Percentiles rank a stretch among this genome's conserved stretches.
Conservation (phyloP, 2,797 vertebrate species). For the Salmo trutta region DNA sequence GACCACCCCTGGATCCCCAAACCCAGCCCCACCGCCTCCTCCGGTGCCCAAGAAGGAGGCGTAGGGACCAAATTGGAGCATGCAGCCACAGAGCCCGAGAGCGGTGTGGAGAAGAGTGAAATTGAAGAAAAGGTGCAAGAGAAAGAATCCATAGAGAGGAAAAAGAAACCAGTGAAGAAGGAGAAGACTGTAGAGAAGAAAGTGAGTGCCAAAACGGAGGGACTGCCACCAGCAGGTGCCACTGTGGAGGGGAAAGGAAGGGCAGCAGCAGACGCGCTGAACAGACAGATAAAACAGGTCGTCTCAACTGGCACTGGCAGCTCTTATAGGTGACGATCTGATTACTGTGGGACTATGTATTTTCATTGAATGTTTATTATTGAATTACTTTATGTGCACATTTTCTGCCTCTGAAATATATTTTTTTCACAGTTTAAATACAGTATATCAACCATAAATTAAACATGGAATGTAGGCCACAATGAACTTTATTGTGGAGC, state of each 20-base stretch:
- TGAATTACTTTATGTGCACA: background rate
- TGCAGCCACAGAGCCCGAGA: constrained; percentile 59
- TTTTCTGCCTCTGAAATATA: too few species aligned
- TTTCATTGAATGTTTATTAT: background rate
- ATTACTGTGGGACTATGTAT: background rate
- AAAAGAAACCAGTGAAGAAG: constrained; percentile 45
- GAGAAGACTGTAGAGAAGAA: constrained; percentile 48
- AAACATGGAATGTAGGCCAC: background rate
- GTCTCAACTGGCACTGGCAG: constrained; percentile 83
- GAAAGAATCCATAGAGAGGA: constrained; percentile 68
- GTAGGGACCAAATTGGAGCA: constrained; percentile 52
- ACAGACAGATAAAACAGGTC: constrained; percentile 93
- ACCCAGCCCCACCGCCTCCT: constrained; percentile 65
- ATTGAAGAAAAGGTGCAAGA: constrained; percentile 76
- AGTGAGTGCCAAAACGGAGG: constrained; percentile 48
- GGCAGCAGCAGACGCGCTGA: constrained; percentile 88
- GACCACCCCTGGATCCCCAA: constrained; percentile 98
- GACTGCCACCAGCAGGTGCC: constrained; percentile 44
- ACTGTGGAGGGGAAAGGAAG: constrained; percentile 77
- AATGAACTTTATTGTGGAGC: background rate
- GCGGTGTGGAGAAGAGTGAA: constrained; percentile 79
- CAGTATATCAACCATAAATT: background rate
- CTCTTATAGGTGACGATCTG: constrained; percentile 88
- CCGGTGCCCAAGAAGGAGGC: constrained; percentile 46
- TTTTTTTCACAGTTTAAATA: background rate